Percentiles rank a stretch among this genome's conserved stretches.
Evolutionary conservation across 2,113 vertebrate species (phyloP).

Genomic region (Mobula hypostoma): DNA sequence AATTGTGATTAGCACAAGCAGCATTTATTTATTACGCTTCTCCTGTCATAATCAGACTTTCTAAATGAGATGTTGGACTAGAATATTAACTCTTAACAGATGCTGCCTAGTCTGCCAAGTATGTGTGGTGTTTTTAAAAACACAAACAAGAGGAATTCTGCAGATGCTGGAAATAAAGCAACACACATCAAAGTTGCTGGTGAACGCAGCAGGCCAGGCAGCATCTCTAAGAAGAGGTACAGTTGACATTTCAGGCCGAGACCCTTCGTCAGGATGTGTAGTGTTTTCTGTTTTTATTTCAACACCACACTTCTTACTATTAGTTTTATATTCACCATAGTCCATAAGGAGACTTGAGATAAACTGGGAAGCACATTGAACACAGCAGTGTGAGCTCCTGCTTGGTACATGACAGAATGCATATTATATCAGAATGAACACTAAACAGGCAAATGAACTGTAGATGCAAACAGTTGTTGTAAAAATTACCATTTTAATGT

Average conservation of each 20-base stretch:
- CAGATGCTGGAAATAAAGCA: no score
- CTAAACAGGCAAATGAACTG: background rate
- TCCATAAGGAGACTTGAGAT: background rate
- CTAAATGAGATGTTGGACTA: background rate
- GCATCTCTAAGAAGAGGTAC: no score
- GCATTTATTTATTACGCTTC: background rate
- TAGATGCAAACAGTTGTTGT: background rate
- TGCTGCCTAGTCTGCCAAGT: no score
- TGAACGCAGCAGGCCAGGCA: no score
- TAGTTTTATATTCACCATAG: background rate
- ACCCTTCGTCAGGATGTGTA: no score
- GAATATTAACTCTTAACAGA: background rate
- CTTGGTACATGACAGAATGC: no score
- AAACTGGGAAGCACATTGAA: background rate
- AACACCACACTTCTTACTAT: background rate
- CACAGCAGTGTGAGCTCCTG: no score
- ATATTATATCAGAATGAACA: background rate
- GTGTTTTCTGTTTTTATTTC: background rate
- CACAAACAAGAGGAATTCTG: no score
- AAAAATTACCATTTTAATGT: background rate
- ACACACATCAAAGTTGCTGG: no score
- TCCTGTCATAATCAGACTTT: background rate
- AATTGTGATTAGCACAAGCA: background rate
- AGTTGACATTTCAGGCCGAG: no score
- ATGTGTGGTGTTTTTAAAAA: no score